Evolutionary conservation across 2,113 vertebrate genomes (phyloP), one percentile per base, ranked within the genome.

Genomic region (Azemiops feae): DNA sequence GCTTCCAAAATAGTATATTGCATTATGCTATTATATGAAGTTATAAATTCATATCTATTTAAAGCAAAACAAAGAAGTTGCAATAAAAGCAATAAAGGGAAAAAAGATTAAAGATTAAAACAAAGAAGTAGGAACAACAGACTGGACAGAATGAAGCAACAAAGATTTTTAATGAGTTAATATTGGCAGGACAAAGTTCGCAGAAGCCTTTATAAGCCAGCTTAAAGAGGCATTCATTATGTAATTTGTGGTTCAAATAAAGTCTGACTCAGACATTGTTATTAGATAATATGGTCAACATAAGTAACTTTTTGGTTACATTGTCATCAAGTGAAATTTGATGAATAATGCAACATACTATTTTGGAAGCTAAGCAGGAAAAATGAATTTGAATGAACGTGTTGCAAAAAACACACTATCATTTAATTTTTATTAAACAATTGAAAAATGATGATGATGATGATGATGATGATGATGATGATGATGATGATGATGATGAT

Each of bases 1-100:
- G 85, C 27, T 92, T 92, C 54, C n/a, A 54, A 95, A 94, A 8
- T 60, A 89, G 10, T 85, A 50, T 89, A 45, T 54, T n/a, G n/a
- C 54, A 91, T 45, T 55, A 89, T 43, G 7, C 34, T 81, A 81
- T 81, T 39, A 39, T 2, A 34, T 34, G n/a, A 74, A 81, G 16
- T 34, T 81, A 39, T 81, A 81, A 20, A 18, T 34, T 16, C n/a
- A 9, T 34, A 81, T 81, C 16, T 81, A 39, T 39, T 81, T 39
- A 81, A 39, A 81, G 16, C 69, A 81, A 81, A 81, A 20, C 69
- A 81, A 81, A 22, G 69, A 81, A 81, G 39, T 39, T 3, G 18
- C 18, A 81, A 81, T 81, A 22, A 81, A 39, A 81, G 69, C 69
- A 81, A 39, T 20, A 3, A 20, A 34, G 2, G 54, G 5, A 74